Evolutionary conservation across 1,140 invertebrate species (phyloP).

Genomic region (Lepidurus couesii): DNA sequence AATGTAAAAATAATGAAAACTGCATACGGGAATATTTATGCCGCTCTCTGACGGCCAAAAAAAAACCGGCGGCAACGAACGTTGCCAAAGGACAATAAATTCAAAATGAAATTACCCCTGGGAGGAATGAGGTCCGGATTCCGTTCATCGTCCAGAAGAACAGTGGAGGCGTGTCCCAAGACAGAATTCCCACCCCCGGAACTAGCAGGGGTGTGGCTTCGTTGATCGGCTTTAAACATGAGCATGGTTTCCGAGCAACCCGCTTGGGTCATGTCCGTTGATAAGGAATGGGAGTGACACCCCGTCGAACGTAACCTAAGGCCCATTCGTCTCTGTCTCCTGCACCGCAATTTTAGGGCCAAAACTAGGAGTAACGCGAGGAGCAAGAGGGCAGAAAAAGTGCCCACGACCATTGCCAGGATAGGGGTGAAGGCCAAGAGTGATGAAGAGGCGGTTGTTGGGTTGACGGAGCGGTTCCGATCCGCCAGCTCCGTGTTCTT

Average conservation of each 20-base stretch:
- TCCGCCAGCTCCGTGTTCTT: slow-evolving; percentile 33
- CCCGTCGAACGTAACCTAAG: slow-evolving; percentile 15
- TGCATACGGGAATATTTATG: background rate
- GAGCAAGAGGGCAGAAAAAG: slow-evolving; percentile 28
- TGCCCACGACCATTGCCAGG: slow-evolving; percentile 28
- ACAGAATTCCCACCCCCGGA: background rate
- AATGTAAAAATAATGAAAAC: background rate
- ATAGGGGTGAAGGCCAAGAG: slow-evolving; percentile 27
- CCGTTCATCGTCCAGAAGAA: slow-evolving; percentile 27
- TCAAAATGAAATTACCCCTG: background rate
- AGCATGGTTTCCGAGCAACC: slow-evolving; percentile 31
- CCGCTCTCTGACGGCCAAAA: background rate
- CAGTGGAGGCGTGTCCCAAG: slow-evolving; percentile 17
- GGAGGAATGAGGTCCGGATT: slow-evolving; percentile 33
- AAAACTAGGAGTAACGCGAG: slow-evolving; percentile 29
- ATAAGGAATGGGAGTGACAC: slow-evolving; percentile 1
- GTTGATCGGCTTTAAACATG: slow-evolving; percentile 29
- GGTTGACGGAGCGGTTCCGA: background rate
- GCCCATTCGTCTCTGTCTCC: slow-evolving; percentile 20
- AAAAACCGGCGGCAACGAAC: background rate
- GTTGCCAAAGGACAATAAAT: background rate
- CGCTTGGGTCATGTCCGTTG: slow-evolving; percentile 23
- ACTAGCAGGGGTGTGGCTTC: background rate
- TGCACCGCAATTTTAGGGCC: slow-evolving; percentile 29
- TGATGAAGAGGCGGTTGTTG: background rate